phyloP scores from a whole-genome alignment of 2,797 vertebrate genomes.

The Alcedo quadribrachys region DNA sequence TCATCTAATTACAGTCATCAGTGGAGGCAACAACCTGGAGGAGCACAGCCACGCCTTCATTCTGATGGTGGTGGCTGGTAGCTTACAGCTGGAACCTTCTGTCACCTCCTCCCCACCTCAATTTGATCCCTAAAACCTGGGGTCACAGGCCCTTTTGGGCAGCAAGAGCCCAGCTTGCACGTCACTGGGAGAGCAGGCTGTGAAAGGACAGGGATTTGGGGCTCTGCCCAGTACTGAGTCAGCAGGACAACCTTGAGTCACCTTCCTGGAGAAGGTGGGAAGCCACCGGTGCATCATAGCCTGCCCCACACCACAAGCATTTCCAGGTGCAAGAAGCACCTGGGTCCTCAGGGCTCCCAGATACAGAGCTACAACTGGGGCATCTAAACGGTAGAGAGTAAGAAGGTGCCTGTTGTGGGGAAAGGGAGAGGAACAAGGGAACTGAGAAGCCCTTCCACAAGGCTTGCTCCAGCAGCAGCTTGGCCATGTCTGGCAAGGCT shows the following conservation, averaged over 20 bases:
- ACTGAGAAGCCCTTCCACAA: fast-evolving
- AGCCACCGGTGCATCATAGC: background rate
- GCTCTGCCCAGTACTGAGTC: conserved; percentile 3
- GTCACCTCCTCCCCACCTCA: background rate
- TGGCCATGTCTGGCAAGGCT: background rate
- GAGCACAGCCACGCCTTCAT: background rate
- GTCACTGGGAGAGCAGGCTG: background rate
- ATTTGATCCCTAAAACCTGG: background rate
- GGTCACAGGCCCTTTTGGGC: too few species aligned
- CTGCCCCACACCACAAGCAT: background rate
- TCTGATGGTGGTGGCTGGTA: background rate
- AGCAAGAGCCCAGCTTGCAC: background rate
- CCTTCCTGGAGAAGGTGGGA: background rate
- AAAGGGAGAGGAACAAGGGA: background rate
- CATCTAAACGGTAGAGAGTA: fast-evolving
- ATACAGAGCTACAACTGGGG: background rate
- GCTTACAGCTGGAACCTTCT: background rate
- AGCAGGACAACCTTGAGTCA: conserved; percentile 41
- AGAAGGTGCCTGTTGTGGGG: background rate
- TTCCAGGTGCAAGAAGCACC: background rate
- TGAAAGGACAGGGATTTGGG: background rate
- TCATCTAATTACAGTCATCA: background rate
- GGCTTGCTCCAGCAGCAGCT: background rate
- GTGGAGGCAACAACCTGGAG: background rate
- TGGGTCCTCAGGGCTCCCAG: background rate